Evolutionary conservation across 2,113 vertebrate species (phyloP).

Genomic region (Anas platyrhynchos): DNA sequence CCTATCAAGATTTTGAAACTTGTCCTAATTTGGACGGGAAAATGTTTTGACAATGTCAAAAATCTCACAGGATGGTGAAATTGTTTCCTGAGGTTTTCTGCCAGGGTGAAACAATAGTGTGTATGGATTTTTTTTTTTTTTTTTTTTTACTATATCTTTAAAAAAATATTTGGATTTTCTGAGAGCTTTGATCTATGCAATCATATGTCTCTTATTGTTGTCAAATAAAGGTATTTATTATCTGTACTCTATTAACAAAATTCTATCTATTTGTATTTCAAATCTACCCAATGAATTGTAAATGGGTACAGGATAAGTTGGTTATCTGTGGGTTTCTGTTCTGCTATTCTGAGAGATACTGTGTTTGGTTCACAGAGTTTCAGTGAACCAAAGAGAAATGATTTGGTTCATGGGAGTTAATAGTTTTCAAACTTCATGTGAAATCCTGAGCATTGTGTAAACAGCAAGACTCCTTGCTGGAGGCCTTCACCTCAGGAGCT

Average conservation of each 20-base stretch:
- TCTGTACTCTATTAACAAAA: background rate
- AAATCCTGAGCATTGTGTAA: rapidly evolving
- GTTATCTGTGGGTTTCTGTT: background rate
- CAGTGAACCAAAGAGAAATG: background rate
- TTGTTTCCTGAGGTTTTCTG: background rate
- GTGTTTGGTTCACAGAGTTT: background rate
- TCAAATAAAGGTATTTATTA: background rate
- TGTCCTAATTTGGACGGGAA: background rate
- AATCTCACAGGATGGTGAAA: background rate
- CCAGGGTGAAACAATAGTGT: background rate
- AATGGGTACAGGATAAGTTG: background rate
- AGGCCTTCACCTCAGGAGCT: background rate
- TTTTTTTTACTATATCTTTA: background rate
- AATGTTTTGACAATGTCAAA: background rate
- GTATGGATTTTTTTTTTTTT: background rate
- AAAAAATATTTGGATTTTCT: background rate
- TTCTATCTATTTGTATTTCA: background rate
- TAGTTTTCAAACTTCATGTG: background rate
- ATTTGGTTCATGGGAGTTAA: background rate
- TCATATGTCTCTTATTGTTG: background rate
- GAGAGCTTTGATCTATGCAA: background rate
- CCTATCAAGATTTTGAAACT: background rate
- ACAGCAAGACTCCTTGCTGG: background rate
- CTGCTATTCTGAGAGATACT: background rate
- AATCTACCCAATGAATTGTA: background rate